These are phyloP conservation scores for Seira ritae DNA, from an alignment of 2,888 invertebrate genomes.

Conservation along the genomic window DNA sequence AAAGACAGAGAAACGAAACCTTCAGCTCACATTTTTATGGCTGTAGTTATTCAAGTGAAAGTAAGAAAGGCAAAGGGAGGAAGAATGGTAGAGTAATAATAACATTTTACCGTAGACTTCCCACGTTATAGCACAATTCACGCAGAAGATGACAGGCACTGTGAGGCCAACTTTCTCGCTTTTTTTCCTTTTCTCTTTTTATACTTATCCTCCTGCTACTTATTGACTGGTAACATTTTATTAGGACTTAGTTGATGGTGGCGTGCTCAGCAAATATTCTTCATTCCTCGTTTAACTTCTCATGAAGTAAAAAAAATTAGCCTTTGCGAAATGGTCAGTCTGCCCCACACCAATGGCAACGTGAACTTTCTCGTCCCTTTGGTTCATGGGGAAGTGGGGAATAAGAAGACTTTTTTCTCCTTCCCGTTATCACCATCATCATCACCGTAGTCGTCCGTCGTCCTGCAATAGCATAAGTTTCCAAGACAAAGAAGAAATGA, in stretches of 20 bases:
- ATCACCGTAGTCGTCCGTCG: neutral
- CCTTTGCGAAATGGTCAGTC: constrained; percentile 56
- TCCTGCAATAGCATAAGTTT: neutral
- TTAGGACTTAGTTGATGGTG: constrained; percentile 49
- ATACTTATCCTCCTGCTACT: constrained; percentile 21
- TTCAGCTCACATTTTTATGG: constrained; percentile 13
- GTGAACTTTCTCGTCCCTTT: neutral
- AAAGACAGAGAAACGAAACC: neutral
- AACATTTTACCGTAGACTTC: constrained; percentile 19
- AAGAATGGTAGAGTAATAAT: constrained; percentile 14
- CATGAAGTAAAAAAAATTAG: constrained; percentile 45
- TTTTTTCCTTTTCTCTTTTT: neutral
- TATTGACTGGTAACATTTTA: constrained; percentile 61
- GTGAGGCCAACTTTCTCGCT: constrained; percentile 10
- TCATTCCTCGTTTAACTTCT: constrained; percentile 54
- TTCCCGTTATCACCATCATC: neutral
- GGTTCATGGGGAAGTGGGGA: neutral
- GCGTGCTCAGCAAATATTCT: constrained; percentile 64
- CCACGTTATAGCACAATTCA: constrained; percentile 44
- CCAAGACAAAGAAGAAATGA: constrained; percentile 9
- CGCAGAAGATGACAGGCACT: constrained; percentile 55
- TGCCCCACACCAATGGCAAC: too few species aligned
- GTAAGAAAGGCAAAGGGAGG: neutral
- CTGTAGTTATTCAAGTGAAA: neutral
- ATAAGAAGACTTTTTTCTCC: constrained; percentile 7